phyloP scores from a whole-genome alignment of 1,140 invertebrate species.

The Chironomus striatipennis region DNA sequence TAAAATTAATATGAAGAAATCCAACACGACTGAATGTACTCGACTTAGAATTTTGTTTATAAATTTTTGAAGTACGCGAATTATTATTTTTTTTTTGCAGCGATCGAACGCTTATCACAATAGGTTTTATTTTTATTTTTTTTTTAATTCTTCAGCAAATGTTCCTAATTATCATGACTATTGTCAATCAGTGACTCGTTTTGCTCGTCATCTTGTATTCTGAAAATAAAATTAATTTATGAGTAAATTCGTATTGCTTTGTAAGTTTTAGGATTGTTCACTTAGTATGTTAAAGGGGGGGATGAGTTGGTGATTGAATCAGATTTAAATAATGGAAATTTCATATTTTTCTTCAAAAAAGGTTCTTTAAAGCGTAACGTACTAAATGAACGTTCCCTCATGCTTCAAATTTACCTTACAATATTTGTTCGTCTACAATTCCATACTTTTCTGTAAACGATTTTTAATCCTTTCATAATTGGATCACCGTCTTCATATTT shows the following conservation, averaged over 20 bases:
- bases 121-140: background rate
- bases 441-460: constrained; percentile 48
- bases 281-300: too few relatives aligned
- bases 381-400: too few relatives aligned
- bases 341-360: too few relatives aligned
- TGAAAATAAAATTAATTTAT: too few relatives aligned
- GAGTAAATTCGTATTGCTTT: too few relatives aligned
- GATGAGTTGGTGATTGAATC: too few relatives aligned
- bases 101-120: constrained; percentile 15
- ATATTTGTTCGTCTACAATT: constrained; percentile 43
- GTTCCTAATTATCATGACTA: constrained; percentile 33
- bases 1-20: too few relatives aligned
- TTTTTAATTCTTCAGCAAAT: background rate
- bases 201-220: constrained; percentile 62
- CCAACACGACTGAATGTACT: too few relatives aligned
- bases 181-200: constrained; percentile 60
- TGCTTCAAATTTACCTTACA: constrained; percentile 40
- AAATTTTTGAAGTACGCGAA: background rate
- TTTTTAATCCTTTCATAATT: constrained; percentile 54
- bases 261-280: too few relatives aligned
- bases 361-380: too few relatives aligned
- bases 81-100: background rate
- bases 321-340: too few relatives aligned
- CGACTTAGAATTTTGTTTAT: too few relatives aligned
- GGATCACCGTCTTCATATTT: constrained; percentile 85